These are phyloP conservation scores for Marasmarcha lunaedactyla DNA, from an alignment of 2,888 invertebrate genomes.

Conservation along the genomic window DNA sequence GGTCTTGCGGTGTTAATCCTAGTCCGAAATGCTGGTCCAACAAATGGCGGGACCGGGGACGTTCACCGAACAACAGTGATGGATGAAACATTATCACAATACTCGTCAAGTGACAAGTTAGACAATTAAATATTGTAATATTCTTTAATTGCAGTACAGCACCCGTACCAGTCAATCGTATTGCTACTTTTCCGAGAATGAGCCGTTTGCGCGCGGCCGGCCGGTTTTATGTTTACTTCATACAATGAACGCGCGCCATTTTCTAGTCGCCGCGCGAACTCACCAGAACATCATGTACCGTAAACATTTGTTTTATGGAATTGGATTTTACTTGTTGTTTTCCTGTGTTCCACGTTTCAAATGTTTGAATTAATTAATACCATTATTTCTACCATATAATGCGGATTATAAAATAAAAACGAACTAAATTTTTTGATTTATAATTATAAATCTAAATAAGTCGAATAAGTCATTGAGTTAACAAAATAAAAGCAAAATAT, in stretches of 20 bases:
- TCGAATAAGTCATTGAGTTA: too few species aligned
- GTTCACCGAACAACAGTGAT: background rate
- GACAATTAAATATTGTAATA: too few species aligned
- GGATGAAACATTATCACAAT: background rate
- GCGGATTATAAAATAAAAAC: background rate
- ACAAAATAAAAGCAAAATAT: too few species aligned
- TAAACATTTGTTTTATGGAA: background rate
- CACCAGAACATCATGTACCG: background rate
- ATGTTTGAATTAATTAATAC: background rate
- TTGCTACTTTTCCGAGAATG: background rate
- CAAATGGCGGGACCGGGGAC: slow-evolving; percentile 16
- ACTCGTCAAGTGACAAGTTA: too few species aligned
- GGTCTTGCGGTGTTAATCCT: slow-evolving; percentile 36
- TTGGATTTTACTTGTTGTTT: too few species aligned
- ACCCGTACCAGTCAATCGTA: too few species aligned
- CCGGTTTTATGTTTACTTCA: background rate
- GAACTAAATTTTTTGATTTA: background rate
- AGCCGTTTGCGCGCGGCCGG: background rate
- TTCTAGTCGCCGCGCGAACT: background rate
- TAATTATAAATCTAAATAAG: background rate
- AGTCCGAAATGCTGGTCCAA: slow-evolving; percentile 40
- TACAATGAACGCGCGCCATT: background rate
- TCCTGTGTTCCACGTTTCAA: too few species aligned
- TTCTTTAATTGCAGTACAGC: too few species aligned
- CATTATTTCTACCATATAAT: background rate